Evolutionary conservation across 2,888 invertebrate genomes (phyloP), one percentile per base, ranked within the genome.

Genomic region (Lamproptera curius): DNA sequence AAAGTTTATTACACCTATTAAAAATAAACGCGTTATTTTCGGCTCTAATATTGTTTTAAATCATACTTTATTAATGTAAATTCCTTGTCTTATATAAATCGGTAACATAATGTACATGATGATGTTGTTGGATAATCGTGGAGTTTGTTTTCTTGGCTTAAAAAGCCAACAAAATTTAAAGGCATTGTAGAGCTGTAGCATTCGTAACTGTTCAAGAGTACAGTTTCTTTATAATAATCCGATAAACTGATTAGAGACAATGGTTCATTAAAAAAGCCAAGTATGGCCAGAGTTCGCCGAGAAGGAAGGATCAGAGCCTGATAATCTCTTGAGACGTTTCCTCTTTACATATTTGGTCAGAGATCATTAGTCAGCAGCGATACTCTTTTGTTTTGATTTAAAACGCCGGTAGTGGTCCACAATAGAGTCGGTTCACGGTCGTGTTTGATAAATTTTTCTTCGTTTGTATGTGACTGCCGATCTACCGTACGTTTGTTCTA

Each of bases 251-350:
- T 40, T 42, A 49, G 8, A 10, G 20, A 49, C 44, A 49, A 49
- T 49, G 44, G 35, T 44, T 44, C 44, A 41, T 49, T 49, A 44
- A 40, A 49, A 49, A 28, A 10, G 17, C 44, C 40, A 44, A 35
- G 31, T 40, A 49, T 17, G 44, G 43, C 5, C 4, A 36, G 26
- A 33, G 38, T 26, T 9, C 39, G 38, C 26, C 43, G 26, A 48
- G 34, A 42, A 35, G 42, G 38, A 39, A 39, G 39, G 42, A 17
- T 47, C 42, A 43, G 48, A 14, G 42, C 42, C 34, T 43, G 39
- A 48, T 48, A 38, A 43, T 48, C 48, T 48, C 28, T 39, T 14
- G 33, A 47, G 37, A 42, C 16, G 42, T 48, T 48, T 48, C 42
- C 42, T 42, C 23, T 38, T 48, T 42, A 34, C 38, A 20, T 11